A percentile compares a stretch with the other conserved stretches of the same genome.
These are phyloP conservation scores for Onychostruthus taczanowskii DNA, from an alignment of 2,113 vertebrate genomes.

Conservation along the genomic window DNA sequence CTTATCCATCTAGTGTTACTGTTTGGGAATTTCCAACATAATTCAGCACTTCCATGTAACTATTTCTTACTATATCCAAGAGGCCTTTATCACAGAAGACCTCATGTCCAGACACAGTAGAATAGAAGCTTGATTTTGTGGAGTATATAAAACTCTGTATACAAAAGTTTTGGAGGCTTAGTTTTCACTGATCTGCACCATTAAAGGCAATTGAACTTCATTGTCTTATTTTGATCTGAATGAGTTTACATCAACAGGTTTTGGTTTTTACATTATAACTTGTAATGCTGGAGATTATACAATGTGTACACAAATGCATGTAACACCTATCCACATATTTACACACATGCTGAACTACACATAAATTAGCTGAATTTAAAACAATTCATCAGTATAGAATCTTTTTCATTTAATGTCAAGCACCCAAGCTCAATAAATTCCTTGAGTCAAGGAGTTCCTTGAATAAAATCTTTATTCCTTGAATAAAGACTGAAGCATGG, in stretches of 20 bases:
- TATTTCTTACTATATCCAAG: background rate
- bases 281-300: background rate
- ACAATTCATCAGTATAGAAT: background rate
- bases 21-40: background rate
- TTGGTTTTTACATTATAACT: background rate
- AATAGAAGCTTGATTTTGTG: background rate
- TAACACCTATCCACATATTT: background rate
- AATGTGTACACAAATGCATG: background rate
- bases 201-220: background rate
- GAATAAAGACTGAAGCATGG: background rate
- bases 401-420: background rate
- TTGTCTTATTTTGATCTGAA: background rate
- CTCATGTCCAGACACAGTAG: background rate
- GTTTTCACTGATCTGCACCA: background rate
- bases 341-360: background rate
- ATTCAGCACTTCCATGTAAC: background rate
- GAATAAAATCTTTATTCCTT: too few species aligned
- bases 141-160: background rate
- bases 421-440: background rate
- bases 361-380: background rate
- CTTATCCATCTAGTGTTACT: background rate
- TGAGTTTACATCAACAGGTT: background rate
- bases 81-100: background rate
- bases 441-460: background rate
- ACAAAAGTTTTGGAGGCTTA: background rate